Base-by-base conservation (phyloP, 2,113 vertebrate genomes). In the Chamaetylas fuelleborni region DNA sequence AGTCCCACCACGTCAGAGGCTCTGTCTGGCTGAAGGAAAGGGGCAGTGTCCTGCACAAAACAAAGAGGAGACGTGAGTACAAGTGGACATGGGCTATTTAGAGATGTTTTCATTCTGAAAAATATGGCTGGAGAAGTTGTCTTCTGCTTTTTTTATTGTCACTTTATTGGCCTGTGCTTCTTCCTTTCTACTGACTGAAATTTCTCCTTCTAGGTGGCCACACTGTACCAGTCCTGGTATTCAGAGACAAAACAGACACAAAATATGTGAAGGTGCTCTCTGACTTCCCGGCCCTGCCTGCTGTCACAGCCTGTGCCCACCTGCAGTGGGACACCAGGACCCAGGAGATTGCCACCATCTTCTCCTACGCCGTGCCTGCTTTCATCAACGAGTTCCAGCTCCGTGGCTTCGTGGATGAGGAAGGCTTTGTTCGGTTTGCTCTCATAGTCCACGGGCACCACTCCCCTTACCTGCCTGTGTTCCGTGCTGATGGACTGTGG, bases 311-410 rank as follows among this genome's bases (percentile, higher is more conserved):
- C 58, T 99, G 99, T 8, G 96, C 97, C 53, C 98, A 98, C n/a
- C 94, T 99, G 36, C 99, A 99, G 97, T 99, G 99, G 98, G 98
- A 98, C 94, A 86, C 76, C 12, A 67, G 89, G 9, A 97, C 97
- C 80, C 86, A 93, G 9, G 96, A 98, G 7, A 74, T 98, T 3
- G 98, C 98, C 12, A 98, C 98, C 29, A 72, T 99, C 84, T 99
- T 99, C 96, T 99, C 99, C 16, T 98, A 99, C 0, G 99, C 99
- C 0, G 98, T 98, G 2, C 98, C 98, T 0, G 74, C 97, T 4
- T 98, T 98, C 36, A 98, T 97, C 33, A 99, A 99, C 3, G 99
- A 99, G 94, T 99, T 99, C 94, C 99, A 99, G 97, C 97, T 99
- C 23, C 98, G 98, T 1, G 98, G 98, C 58, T 98, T 98, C 3